A percentile compares a stretch with the other conserved stretches of the same genome.
These are phyloP conservation scores for Thunnus thynnus DNA, from an alignment of 2,113 vertebrate genomes.

Conservation along the genomic window DNA sequence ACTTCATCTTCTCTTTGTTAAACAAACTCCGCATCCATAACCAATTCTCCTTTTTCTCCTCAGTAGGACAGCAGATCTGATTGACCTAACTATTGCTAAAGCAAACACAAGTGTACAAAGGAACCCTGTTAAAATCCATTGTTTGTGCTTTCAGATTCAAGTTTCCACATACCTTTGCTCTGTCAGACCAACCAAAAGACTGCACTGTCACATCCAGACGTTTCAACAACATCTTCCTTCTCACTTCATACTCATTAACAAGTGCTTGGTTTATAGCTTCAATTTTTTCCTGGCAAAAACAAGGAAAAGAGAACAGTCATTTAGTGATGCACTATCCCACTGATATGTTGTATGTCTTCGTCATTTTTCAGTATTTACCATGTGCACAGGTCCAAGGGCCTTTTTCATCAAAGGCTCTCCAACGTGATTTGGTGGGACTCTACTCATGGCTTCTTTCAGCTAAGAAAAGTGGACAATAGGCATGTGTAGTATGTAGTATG, in stretches of 20 bases:
- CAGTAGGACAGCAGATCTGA: too few relatives aligned
- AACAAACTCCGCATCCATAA: too few relatives aligned
- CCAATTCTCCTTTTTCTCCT: too few relatives aligned
- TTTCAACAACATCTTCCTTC: constrained; percentile 96
- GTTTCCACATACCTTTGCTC: constrained; percentile 91
- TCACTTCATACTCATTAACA: constrained; percentile 95
- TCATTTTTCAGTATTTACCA: constrained; percentile 84
- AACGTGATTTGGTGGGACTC: constrained; percentile 91
- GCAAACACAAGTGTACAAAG: too few relatives aligned
- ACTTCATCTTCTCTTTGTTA: too few relatives aligned
- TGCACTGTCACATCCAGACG: constrained; percentile 98
- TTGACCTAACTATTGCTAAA: too few relatives aligned
- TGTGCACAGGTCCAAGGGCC: constrained; percentile 93
- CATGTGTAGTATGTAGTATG: too few relatives aligned
- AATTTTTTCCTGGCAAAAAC: constrained; percentile 92
- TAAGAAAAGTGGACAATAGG: constrained; percentile 62
- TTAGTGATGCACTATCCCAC: background rate
- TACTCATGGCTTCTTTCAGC: constrained; percentile 95
- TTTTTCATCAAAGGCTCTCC: constrained; percentile 94
- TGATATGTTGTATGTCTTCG: background rate
- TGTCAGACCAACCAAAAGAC: constrained; percentile 98
- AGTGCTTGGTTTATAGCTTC: constrained; percentile 98
- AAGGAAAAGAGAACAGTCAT: background rate
- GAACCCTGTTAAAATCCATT: too few relatives aligned
- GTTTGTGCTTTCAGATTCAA: background rate